Evolutionary conservation across 2,113 vertebrate species (phyloP), one percentile per base, ranked within the genome.

Genomic region (Rhabdornis inornatus): DNA sequence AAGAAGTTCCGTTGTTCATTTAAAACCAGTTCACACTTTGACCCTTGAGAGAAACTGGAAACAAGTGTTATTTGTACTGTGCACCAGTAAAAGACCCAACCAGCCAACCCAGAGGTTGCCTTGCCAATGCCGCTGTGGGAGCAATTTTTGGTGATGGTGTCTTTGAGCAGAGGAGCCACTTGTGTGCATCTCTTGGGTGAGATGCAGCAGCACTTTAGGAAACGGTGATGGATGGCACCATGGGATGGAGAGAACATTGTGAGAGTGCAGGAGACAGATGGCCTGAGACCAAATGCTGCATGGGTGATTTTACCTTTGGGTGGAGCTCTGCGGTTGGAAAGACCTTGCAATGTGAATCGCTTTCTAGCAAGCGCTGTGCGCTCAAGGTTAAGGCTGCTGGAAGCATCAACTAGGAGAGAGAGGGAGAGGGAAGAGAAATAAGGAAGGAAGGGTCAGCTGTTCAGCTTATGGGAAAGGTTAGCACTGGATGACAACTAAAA

Each of bases 261-360:
- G 95, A 94, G 61, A 82, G 89, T 83, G 94, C 94, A 66, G 89
- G 82, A 96, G 78, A 97, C 88, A 76, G 72, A 89, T 85, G 95
- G 90, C 83, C 87, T 95, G 87, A 94, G 79, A 94, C 60, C 85
- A 69, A 81, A 96, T 55, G 91, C 94, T 95, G 94, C 82, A 23
- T 81, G 83, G 79, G 84, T 96, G 83, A 53, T 96, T 97, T 99
- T 99, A 99, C 98, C 98, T 99, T 98, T 97, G 89, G 98, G 98
- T 85, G 98, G 98, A 96, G 98, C 98, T 98, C 98, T 98, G 97
- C 98, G 98, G 96, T 99, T 99, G 95, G 98, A 98, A 97, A 99
- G 98, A 82, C 98, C 98, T 98, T 99, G 98, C 95, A 99, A 98
- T 96, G 98, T 99, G 98, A 99, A 99, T 96, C 98, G 98, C 97